Evolutionary conservation across 2,113 vertebrate genomes (phyloP).

Genomic region (Noctilio leporinus): DNA sequence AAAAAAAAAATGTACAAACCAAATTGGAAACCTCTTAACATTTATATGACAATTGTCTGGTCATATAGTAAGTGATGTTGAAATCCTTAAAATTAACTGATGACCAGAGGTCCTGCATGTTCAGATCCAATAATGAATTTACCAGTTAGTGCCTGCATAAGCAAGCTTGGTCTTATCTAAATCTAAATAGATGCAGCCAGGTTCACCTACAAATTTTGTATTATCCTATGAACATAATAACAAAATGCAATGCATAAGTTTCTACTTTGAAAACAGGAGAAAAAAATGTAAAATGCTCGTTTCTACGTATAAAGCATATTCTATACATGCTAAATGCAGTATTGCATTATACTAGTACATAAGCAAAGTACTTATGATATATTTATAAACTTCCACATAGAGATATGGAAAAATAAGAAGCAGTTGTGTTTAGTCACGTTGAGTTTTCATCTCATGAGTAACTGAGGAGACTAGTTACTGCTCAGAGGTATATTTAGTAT

Average conservation of each 20-base stretch:
- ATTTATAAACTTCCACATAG: background rate
- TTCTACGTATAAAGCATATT: background rate
- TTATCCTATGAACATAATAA: conserved; percentile 52
- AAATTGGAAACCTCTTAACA: background rate
- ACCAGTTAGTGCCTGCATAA: background rate
- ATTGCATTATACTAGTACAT: background rate
- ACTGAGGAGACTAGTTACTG: background rate
- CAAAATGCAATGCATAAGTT: conserved; percentile 35
- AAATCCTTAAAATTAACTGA: background rate
- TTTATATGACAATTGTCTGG: background rate
- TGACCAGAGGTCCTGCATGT: background rate
- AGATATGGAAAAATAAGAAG: background rate
- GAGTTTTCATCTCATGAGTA: background rate
- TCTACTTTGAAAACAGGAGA: background rate
- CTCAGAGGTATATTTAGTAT: background rate
- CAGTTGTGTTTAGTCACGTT: background rate
- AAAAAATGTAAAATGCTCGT: background rate
- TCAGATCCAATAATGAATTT: background rate
- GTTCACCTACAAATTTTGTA: background rate
- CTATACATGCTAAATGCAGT: background rate
- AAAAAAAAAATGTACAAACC: no score
- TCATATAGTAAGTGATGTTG: background rate
- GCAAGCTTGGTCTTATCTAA: background rate
- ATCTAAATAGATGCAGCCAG: background rate
- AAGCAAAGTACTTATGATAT: background rate